Base-by-base conservation (phyloP, 2,888 invertebrate genomes). In the Agonopterix arenella region DNA sequence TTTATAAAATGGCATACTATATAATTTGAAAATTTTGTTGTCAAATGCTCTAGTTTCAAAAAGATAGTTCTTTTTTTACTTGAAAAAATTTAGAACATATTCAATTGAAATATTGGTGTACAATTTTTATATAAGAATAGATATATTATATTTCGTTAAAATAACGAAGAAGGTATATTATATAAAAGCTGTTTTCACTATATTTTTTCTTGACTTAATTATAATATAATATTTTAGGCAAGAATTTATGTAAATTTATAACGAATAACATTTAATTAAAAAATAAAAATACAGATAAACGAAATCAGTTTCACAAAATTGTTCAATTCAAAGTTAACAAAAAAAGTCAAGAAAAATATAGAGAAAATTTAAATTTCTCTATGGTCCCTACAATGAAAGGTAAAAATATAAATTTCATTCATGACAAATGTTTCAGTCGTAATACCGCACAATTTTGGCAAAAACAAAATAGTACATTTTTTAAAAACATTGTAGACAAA, bases 301-400 rank as follows among this genome's bases (percentile, higher is more conserved):
- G 40, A n/a, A 4, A 40, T 40, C 11, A 40, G n/a, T 10, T 11
- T 40, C 40, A 11, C 1, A 37, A 44, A 36, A 45, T 37, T 0
- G 49, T 45, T 46, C 45, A 51, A 48, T 48, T 47, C 48, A 52
- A 56, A 37, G 48, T 49, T 49, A 47, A 41, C 46, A 13, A 43
- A 47, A 51, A 49, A 43, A 50, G 56, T 58, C 60, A 70, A 76
- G 72, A 61, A 65, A 74, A 74, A 76, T 71, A 77, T 65, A 75
- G 64, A 73, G 69, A 38, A 28, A 42, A 44, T 13, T n/a, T n/a
- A 28, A 36, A 70, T 70, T 68, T 68, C 61, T 76, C 84, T 84
- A 84, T 85, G 85, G 85, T 84, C 84, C 85, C 85, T 84, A 84
- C 79, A 73, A 72, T 77, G 70, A 75, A 74, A 72, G 64, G 56